Base-by-base conservation (phyloP, 37 sponge, comb jelly and placozoan genomes). In the Cliona cf. orientalis region DNA sequence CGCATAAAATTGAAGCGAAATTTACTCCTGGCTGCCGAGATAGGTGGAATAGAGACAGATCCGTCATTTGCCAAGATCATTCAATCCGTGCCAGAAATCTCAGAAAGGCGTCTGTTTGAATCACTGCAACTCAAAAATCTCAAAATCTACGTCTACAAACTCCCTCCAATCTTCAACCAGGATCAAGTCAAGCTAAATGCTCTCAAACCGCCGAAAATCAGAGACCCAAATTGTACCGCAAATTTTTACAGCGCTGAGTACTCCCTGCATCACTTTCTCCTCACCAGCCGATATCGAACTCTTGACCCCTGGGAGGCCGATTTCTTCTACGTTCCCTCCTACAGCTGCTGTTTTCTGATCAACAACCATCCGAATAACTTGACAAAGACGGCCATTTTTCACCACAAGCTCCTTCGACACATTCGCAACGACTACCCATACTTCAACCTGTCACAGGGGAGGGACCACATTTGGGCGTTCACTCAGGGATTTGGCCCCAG, bases 381-480 rank as follows among this genome's bases (percentile, higher is more conserved):
- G 40, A 75, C 74, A 44, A 69, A 84, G 53, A 84, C 78, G 5
- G 68, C 25, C 22, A 65, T 58, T 1, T 76, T 84, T 38, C 62
- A 70, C 46, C 39, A 69, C 17, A 46, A 76, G 46, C 42, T 71
- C 41, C 32, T 77, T 71, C 22, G 46, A 14, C 29, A 84, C 60
- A 76, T 84, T 28, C 28, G 29, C 19, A 77, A 69, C 23, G 11
- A 49, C 0, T 66, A 76, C 39, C 69, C 76, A 0, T 84, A 78
- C 71, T 84, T 76, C 71, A 84, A 84, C 36, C 12, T 63, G 38
- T 84, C 86, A 34, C 3, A 66, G 3, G 86, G 86, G n/a, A 63
- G 86, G 36, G 86, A 84, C 67, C 86, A 84, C 60, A 35, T 84
- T 3, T 84, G 86, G 86, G 25, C 70, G 5, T 77, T 84, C 43